A percentile compares a stretch with the other conserved stretches of the same genome.
phyloP scores from a whole-genome alignment of 1,140 invertebrate species.

The Caenorhabditis briggsae region DNA sequence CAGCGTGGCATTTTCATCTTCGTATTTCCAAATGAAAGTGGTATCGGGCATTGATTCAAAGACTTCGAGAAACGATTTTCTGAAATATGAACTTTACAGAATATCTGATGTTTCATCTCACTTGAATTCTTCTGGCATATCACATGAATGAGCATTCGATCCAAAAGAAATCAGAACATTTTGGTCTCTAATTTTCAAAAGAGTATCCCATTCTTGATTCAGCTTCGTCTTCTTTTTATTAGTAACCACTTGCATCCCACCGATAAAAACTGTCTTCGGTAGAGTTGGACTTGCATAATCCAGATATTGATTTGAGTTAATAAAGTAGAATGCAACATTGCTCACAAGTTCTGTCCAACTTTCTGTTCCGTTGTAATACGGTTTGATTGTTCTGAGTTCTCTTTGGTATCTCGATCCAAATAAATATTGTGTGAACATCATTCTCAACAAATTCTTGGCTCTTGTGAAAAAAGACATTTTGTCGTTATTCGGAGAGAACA shows the following conservation, averaged over 20 bases:
- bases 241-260: slow-evolving; percentile 59
- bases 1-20: slow-evolving; percentile 35
- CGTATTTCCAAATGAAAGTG: slow-evolving; percentile 41
- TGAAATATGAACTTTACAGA: not conserved
- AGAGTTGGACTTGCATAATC: slow-evolving; percentile 59
- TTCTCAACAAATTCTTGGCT: slow-evolving; percentile 5
- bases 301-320: slow-evolving; percentile 58
- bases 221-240: slow-evolving; percentile 30
- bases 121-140: slow-evolving; percentile 66
- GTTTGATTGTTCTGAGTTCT: slow-evolving; percentile 13
- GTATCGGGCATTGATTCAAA: slow-evolving; percentile 13
- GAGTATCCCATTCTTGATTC: slow-evolving; percentile 52
- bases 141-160: slow-evolving; percentile 63
- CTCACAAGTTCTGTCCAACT: slow-evolving; percentile 4
- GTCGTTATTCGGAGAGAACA: slow-evolving; percentile 10
- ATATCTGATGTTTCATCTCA: not conserved
- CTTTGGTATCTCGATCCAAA: not conserved
- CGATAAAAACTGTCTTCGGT: slow-evolving; percentile 61
- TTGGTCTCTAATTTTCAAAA: slow-evolving; percentile 53
- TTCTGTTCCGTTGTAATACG: slow-evolving; percentile 9
- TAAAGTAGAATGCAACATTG: slow-evolving; percentile 45
- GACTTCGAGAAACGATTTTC: not conserved
- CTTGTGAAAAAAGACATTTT: slow-evolving; percentile 52
- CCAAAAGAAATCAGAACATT: slow-evolving; percentile 67
- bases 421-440: slow-evolving; percentile 17